A percentile compares a stretch with the other conserved stretches of the same genome.
Evolutionary conservation across 1,140 invertebrate species (phyloP).

Genomic region (Triops longicaudatus): DNA sequence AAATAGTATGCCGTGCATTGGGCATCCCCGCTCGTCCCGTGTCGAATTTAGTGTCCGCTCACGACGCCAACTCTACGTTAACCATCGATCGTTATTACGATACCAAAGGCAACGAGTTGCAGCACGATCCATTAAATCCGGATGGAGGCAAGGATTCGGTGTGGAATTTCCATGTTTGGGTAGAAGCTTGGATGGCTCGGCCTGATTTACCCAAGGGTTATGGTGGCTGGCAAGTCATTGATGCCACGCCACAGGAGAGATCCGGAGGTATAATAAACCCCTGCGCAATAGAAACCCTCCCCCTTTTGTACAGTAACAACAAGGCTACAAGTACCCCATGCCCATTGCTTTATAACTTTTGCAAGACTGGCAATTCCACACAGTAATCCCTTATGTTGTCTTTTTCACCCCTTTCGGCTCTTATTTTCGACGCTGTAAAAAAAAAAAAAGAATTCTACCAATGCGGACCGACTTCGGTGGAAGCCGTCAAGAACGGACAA

Average conservation of each 20-base stretch:
- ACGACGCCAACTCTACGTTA: slow-evolving; percentile 63
- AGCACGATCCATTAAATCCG: slow-evolving; percentile 48
- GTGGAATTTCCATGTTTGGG: slow-evolving; percentile 81
- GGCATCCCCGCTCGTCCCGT: slow-evolving; percentile 62
- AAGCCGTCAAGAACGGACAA: slow-evolving; percentile 61
- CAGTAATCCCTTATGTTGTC: slow-evolving; percentile 13
- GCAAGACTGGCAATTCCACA: slow-evolving; percentile 13
- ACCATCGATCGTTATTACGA: slow-evolving; percentile 61
- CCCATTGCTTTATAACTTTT: slow-evolving; percentile 18
- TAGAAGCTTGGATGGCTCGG: slow-evolving; percentile 70
- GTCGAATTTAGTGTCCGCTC: slow-evolving; percentile 62
- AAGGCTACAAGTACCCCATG: slow-evolving; percentile 17
- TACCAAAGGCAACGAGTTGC: slow-evolving; percentile 51
- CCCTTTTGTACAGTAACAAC: background rate
- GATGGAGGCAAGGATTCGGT: slow-evolving; percentile 49
- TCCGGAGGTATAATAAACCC: slow-evolving; percentile 42
- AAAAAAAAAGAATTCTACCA: slow-evolving; percentile 44
- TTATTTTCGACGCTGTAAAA: background rate
- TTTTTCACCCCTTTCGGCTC: slow-evolving; percentile 23
- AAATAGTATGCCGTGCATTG: slow-evolving; percentile 55
- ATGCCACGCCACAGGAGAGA: slow-evolving; percentile 64
- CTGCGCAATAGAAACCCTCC: slow-evolving; percentile 9
- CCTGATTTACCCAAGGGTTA: slow-evolving; percentile 62
- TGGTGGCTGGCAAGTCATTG: slow-evolving; percentile 70
- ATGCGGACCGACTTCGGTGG: slow-evolving; percentile 55